Evolutionary conservation across 2,888 invertebrate species (phyloP), one percentile per base, ranked within the genome.

Genomic region (Clepsis dumicolana): DNA sequence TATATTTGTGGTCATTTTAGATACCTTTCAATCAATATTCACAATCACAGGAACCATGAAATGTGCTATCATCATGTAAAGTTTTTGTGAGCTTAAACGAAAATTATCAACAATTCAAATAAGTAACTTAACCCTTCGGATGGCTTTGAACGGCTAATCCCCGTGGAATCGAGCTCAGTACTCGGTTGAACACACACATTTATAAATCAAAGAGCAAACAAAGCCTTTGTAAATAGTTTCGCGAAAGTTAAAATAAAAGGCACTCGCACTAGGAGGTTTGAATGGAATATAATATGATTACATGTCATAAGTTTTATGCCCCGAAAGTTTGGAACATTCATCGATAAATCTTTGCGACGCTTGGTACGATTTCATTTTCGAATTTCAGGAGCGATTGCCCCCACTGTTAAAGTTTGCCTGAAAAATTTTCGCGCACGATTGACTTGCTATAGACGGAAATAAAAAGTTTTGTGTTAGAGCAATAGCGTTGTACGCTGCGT

Each of bases 391-490:
- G 86, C 93, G 92, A 93, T 93, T 93, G 92, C 91, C 90, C 90
- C 91, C 87, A 91, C 91, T 93, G 93, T 93, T 93, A 92, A 93
- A 93, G 91, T 93, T 93, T 93, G 91, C 91, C 91, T 93, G 93
- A 93, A 93, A 93, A 93, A 91, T 93, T 90, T 92, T 92, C 90
- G 88, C 90, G 90, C 91, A 88, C 93, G 92, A 93, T 93, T 93
- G 93, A 92, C 92, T 93, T 88, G 85, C 88, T 90, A 93, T 93
- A 91, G 93, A 90, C 91, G 93, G 92, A 93, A 92, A 93, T 93
- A 93, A 93, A 93, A 93, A 93, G 91, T 93, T 93, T 89, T 88
- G 87, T 90, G 91, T 92, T 87, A 91, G 90, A 91, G 90, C 92
- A 90, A 91, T 91, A 88, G 85, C 86, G 80, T 86, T 87, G 86